Evolutionary conservation across 1,140 invertebrate species (phyloP).

Genomic region (Theocolax elegans): DNA sequence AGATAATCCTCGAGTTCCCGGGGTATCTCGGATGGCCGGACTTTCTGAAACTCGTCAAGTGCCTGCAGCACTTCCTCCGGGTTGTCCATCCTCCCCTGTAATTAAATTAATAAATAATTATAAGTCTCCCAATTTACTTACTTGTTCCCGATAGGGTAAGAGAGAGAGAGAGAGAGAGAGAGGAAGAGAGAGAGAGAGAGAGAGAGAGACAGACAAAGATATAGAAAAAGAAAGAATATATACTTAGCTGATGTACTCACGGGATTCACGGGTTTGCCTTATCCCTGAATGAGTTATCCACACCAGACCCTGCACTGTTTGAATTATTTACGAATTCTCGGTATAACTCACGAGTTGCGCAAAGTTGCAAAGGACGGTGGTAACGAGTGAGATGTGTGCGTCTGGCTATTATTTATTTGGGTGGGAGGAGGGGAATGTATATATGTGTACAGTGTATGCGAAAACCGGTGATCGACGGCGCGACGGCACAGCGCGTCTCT

Average conservation of each 20-base stretch:
- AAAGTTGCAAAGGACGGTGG: not conserved
- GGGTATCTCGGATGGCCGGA: conserved; percentile 86
- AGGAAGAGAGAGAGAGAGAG: no score
- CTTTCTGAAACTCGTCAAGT: conserved; percentile 86
- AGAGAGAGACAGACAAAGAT: no score
- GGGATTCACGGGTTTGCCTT: no score
- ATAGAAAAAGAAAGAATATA: no score
- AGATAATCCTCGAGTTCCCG: conserved; percentile 90
- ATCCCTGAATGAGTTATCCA: no score
- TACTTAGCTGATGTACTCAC: no score
- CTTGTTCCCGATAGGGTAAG: no score
- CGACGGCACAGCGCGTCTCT: not conserved
- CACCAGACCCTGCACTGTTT: no score
- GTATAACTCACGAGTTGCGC: conserved; percentile 24
- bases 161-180: no score
- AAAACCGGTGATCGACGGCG: not conserved
- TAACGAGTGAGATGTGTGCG: no score
- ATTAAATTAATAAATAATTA: no score
- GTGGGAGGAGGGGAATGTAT: not conserved
- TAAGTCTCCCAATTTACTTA: no score
- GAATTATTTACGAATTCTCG: not conserved
- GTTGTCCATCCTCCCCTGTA: conserved; percentile 79
- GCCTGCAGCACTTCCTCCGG: conserved; percentile 85
- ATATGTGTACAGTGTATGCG: not conserved
- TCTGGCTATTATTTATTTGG: conserved; percentile 33